A percentile compares a stretch with the other conserved stretches of the same genome.
Conservation (phyloP, 2,888 invertebrate species). For the Carcina quercana region DNA sequence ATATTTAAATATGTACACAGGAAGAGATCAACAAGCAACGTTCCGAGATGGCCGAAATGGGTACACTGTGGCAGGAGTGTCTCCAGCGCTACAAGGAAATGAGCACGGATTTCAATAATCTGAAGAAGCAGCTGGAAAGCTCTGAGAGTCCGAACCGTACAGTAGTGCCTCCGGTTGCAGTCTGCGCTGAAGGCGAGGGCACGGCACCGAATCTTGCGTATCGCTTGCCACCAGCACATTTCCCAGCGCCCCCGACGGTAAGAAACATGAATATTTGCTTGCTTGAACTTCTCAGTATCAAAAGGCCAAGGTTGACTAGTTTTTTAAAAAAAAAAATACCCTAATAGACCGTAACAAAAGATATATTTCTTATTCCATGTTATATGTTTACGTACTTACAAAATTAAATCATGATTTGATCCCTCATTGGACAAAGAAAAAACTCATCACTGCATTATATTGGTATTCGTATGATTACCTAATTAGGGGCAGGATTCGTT, state of each 20-base stretch:
- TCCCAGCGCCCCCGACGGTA: conserved; percentile 30
- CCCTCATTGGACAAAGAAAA: too few relatives aligned
- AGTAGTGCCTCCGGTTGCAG: conserved; percentile 29
- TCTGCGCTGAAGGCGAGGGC: conserved; percentile 50
- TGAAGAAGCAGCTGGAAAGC: conserved; percentile 50
- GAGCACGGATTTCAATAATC: conserved; percentile 60
- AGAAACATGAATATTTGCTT: conserved; percentile 3
- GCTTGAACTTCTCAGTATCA: background rate
- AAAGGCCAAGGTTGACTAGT: background rate
- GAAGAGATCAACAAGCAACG: conserved; percentile 66
- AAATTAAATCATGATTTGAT: background rate
- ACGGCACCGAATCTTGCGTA: conserved; percentile 29
- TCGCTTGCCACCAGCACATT: conserved; percentile 37
- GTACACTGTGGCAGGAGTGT: conserved; percentile 66
- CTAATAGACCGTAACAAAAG: background rate
- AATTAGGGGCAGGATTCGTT: too few relatives aligned
- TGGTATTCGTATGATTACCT: too few relatives aligned
- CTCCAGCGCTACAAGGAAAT: conserved; percentile 63
- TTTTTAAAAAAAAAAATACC: background rate
- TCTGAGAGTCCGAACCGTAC: conserved; percentile 43
- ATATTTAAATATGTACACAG: conserved; percentile 21
- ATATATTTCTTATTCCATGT: background rate
- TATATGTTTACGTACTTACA: background rate
- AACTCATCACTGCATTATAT: too few relatives aligned
- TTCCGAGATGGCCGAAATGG: conserved; percentile 66